A percentile compares a stretch with the other conserved stretches of the same genome.
These are phyloP conservation scores for Pseudeuparius sepicola DNA, from an alignment of 2,888 invertebrate genomes.

Conservation along the genomic window DNA sequence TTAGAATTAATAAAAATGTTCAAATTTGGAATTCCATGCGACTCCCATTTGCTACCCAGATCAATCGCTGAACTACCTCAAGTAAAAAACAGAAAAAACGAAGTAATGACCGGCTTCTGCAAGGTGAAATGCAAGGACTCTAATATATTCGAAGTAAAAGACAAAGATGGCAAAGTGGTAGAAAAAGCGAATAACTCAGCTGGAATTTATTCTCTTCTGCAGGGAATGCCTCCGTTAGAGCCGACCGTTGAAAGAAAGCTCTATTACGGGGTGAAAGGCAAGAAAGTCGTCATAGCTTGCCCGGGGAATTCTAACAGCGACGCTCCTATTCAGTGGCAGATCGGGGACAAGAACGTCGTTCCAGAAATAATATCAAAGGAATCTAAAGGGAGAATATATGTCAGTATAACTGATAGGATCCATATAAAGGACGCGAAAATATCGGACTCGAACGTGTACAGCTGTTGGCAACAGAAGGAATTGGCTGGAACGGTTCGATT, in stretches of 20 bases:
- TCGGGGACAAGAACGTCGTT: constrained; percentile 42
- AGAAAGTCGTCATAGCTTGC: constrained; percentile 38
- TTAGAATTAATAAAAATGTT: constrained; percentile 38
- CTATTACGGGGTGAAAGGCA: constrained; percentile 37
- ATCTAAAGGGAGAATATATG: constrained; percentile 46
- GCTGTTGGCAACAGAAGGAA: constrained; percentile 55
- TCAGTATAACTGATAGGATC: constrained; percentile 49
- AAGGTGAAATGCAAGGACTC: constrained; percentile 41
- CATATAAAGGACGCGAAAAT: constrained; percentile 44
- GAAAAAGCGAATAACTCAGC: constrained; percentile 52
- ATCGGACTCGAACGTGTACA: constrained; percentile 47
- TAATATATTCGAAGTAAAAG: constrained; percentile 43
- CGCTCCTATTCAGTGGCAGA: constrained; percentile 47
- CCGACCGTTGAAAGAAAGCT: constrained; percentile 38
- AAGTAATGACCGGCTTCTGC: constrained; percentile 47
- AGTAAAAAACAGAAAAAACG: constrained; percentile 41
- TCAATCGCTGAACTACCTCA: constrained; percentile 35
- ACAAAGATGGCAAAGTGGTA: constrained; percentile 43
- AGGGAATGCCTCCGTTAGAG: constrained; percentile 40
- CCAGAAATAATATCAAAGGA: constrained; percentile 40
- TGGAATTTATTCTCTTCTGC: constrained; percentile 46
- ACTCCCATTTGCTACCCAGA: constrained; percentile 44
- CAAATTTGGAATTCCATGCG: constrained; percentile 48
- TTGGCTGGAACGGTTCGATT: constrained; percentile 52
- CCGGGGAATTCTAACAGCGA: constrained; percentile 47